phyloP scores from a whole-genome alignment of 2,797 vertebrate species.

The Hipposideros larvatus region DNA sequence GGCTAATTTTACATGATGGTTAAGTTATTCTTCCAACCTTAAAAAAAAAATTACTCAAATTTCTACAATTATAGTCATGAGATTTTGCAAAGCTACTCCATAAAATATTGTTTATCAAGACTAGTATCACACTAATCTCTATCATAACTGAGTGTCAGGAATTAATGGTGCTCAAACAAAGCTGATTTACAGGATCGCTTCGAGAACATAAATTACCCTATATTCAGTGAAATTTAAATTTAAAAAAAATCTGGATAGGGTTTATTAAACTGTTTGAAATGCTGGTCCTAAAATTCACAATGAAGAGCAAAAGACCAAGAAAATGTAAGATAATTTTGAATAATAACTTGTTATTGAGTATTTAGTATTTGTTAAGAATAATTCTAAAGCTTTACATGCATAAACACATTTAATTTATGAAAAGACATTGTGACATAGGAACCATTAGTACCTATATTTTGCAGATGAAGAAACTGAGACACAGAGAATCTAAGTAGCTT shows the following conservation, averaged over 20 bases:
- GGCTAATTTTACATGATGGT: neutral
- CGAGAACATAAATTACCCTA: neutral
- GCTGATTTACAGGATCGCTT: neutral
- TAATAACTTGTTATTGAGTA: neutral
- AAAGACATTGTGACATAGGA: neutral
- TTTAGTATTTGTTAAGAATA: neutral
- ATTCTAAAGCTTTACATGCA: neutral
- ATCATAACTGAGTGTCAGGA: neutral
- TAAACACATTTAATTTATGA: neutral
- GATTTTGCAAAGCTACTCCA: neutral
- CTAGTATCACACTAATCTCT: neutral
- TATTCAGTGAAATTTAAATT: neutral
- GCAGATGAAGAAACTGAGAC: neutral
- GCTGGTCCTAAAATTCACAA: neutral
- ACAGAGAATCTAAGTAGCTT: neutral
- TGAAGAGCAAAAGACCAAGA: neutral
- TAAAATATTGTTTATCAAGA: neutral
- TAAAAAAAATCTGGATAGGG: neutral
- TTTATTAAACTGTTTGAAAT: conserved; percentile 22
- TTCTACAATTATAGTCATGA: neutral
- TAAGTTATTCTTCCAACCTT: neutral
- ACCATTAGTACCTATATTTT: neutral
- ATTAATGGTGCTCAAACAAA: neutral
- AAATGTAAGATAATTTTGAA: neutral
- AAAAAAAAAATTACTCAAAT: neutral